A percentile compares a stretch with the other conserved stretches of the same genome.
Evolutionary conservation across 2,797 vertebrate species (phyloP).

Genomic region (Eulemur albifrons): DNA sequence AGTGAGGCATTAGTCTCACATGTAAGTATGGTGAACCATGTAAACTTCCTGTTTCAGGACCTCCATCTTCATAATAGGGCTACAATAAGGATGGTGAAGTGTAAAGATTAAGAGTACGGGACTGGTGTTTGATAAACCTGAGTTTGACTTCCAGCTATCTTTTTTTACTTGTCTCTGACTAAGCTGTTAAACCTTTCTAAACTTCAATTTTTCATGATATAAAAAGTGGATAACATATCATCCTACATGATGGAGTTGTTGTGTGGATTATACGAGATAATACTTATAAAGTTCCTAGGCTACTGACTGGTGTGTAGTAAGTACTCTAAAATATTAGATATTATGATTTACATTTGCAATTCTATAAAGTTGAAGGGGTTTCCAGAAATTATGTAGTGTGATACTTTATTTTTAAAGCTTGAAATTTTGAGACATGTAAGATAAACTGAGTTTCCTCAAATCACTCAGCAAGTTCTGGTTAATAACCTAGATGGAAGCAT

Average conservation of each 20-base stretch:
- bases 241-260: background rate
- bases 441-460: background rate
- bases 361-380: background rate
- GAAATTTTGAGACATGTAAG: background rate
- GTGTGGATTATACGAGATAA: background rate
- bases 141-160: background rate
- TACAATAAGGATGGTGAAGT: background rate
- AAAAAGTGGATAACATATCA: background rate
- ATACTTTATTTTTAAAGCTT: background rate
- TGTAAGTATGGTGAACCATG: background rate
- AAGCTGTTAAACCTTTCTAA: background rate
- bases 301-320: background rate
- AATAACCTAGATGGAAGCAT: background rate
- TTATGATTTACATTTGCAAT: background rate
- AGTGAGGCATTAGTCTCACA: background rate
- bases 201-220: background rate
- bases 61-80: background rate
- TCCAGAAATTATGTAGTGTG: background rate
- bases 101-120: background rate
- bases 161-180: background rate
- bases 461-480: background rate
- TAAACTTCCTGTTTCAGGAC: background rate
- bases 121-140: background rate
- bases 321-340: background rate
- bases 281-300: background rate